Percentiles rank a stretch among this genome's conserved stretches.
These are phyloP conservation scores for Felis chaus DNA, from an alignment of 2,113 vertebrate species.

Conservation along the genomic window DNA sequence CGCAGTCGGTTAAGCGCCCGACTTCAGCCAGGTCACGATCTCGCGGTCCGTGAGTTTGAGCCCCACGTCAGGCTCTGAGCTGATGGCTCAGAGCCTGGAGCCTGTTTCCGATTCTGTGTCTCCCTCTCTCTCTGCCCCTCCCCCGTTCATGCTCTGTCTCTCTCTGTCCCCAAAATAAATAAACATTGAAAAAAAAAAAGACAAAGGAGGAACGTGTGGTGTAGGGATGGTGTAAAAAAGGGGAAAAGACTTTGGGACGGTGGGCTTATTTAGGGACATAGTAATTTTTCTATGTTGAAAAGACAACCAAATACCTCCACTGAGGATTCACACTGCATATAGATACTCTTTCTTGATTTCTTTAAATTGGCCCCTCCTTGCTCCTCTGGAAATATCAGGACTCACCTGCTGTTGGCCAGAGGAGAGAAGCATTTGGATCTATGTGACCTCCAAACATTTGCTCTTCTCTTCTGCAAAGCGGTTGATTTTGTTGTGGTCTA, in stretches of 20 bases:
- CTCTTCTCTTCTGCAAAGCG: accelerated
- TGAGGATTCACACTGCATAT: neutral
- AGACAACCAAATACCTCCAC: neutral
- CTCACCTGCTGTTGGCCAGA: no score
- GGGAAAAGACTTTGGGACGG: neutral
- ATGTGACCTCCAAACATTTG: accelerated
- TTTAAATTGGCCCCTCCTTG: neutral
- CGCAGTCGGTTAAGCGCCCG: no score
- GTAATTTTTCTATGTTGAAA: neutral
- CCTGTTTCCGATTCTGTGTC: no score
- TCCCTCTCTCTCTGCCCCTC: no score
- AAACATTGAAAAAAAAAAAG: no score
- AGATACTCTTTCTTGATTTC: neutral
- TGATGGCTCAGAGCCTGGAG: no score
- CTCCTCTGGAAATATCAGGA: neutral
- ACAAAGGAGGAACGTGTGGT: accelerated
- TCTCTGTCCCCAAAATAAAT: no score
- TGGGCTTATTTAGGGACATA: neutral
- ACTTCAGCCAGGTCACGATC: no score
- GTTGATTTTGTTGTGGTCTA: no score
- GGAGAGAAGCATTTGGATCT: neutral
- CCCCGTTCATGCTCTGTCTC: no score
- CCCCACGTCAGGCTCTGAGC: no score
- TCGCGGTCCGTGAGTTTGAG: no score
- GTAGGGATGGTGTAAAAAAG: neutral